A percentile compares a stretch with the other conserved stretches of the same genome.
phyloP scores from a whole-genome alignment of 2,888 invertebrate genomes.

The Drosophila neotestacea region DNA sequence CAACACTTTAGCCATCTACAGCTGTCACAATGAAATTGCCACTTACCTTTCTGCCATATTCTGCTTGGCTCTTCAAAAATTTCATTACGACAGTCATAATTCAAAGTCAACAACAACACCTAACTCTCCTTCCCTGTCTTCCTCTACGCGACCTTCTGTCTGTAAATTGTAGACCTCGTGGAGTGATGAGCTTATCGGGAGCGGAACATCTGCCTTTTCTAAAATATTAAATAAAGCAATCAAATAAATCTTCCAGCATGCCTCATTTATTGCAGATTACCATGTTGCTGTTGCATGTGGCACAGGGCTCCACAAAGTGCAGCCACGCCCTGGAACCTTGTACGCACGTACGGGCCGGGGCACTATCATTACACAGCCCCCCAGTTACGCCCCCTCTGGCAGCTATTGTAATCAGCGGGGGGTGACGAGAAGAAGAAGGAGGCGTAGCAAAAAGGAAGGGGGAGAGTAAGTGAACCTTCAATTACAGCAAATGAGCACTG shows the following conservation, averaged over 20 bases:
- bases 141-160: constrained; percentile 15
- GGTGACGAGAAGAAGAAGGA: constrained; percentile 5
- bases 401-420: constrained; percentile 60
- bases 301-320: constrained; percentile 49
- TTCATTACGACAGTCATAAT: constrained; percentile 75
- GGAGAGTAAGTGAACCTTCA: constrained; percentile 75
- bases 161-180: constrained; percentile 22
- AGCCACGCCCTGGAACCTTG: constrained; percentile 31
- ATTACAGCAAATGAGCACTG: constrained; percentile 74
- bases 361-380: constrained; percentile 68
- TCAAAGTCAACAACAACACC: constrained; percentile 62
- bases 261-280: constrained; percentile 84
- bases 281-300: constrained; percentile 59
- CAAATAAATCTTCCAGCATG: constrained; percentile 84
- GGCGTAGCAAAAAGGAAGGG: not conserved
- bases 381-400: constrained; percentile 21
- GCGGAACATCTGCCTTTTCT: constrained; percentile 77
- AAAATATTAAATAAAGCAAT: constrained; percentile 83
- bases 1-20: constrained; percentile 38
- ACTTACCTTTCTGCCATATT: constrained; percentile 32
- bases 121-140: not conserved
- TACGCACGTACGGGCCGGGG: constrained; percentile 73
- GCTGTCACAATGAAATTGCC: constrained; percentile 41
- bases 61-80: constrained; percentile 45
- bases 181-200: constrained; percentile 30